These are phyloP conservation scores for Oxygymnocypris stewartii DNA, from an alignment of 2,113 vertebrate species.

Conservation along the genomic window DNA sequence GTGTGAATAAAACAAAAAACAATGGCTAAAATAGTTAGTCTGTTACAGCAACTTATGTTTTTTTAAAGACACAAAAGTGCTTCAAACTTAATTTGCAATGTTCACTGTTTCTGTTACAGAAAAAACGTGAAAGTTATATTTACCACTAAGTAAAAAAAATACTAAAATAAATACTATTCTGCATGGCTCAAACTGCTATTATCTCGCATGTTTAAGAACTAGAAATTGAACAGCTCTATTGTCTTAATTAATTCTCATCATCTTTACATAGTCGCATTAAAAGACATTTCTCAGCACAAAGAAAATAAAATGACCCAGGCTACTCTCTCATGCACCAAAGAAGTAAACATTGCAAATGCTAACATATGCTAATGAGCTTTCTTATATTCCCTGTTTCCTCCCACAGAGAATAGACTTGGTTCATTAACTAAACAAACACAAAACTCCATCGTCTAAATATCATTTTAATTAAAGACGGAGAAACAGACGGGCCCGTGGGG, in stretches of 20 bases:
- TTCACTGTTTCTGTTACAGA: background rate
- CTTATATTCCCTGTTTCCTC: conserved; percentile 74
- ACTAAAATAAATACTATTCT: no score
- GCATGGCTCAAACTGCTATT: background rate
- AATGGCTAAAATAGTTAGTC: background rate
- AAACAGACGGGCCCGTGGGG: conserved; percentile 60
- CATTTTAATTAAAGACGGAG: conserved; percentile 75
- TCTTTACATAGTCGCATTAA: conserved; percentile 9
- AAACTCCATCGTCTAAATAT: conserved; percentile 72
- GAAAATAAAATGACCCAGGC: conserved; percentile 53
- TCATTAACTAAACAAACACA: conserved; percentile 80
- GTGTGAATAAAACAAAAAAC: no score
- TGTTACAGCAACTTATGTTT: background rate
- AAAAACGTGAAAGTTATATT: background rate
- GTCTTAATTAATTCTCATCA: background rate
- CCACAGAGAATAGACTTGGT: conserved; percentile 72
- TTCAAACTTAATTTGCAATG: no score
- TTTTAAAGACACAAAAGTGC: background rate
- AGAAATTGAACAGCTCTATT: background rate
- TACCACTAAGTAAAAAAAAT: background rate
- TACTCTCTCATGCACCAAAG: conserved; percentile 64
- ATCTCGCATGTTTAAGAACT: background rate
- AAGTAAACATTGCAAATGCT: conserved; percentile 70
- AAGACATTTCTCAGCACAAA: conserved; percentile 12
- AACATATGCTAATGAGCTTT: conserved; percentile 76